Percentiles rank a stretch among this genome's conserved stretches.
Conservation (phyloP, 1,140 invertebrate genomes). For the Zaprionus nigranus region DNA sequence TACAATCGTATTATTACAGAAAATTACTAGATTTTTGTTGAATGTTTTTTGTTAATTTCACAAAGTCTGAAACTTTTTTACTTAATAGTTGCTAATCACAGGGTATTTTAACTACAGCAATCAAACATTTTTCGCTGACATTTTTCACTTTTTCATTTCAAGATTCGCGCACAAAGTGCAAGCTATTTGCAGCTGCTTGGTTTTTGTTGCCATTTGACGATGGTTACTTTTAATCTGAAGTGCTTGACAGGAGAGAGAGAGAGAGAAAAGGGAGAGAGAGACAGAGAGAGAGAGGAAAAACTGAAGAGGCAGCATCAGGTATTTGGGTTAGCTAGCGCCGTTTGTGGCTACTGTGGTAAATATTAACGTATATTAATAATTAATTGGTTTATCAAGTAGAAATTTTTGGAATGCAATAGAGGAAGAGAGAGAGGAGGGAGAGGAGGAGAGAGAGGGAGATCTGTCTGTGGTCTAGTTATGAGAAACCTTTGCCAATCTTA, state of each 20-base stretch:
- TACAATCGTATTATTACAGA: neutral
- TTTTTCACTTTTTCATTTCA: slow-evolving; percentile 43
- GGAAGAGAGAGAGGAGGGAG: neutral
- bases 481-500: slow-evolving; percentile 46
- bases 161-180: slow-evolving; percentile 66
- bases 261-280: neutral
- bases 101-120: slow-evolving; percentile 28
- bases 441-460: neutral
- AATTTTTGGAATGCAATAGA: neutral
- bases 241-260: neutral
- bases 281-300: neutral
- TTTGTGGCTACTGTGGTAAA: slow-evolving; percentile 39
- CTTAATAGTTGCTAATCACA: neutral
- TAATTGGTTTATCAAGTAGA: slow-evolving; percentile 16
- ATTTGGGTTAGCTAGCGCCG: slow-evolving; percentile 71
- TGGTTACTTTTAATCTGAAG: slow-evolving; percentile 65
- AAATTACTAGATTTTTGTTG: neutral
- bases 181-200: slow-evolving; percentile 65
- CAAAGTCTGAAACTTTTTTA: neutral
- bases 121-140: neutral
- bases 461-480: slow-evolving; percentile 31
- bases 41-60: neutral
- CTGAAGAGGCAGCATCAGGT: slow-evolving; percentile 29
- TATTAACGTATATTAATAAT: slow-evolving; percentile 29
- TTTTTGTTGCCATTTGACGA: slow-evolving; percentile 63